These are phyloP conservation scores for Ophioninae sp. DNA, from an alignment of 2,888 invertebrate genomes.

Conservation along the genomic window DNA sequence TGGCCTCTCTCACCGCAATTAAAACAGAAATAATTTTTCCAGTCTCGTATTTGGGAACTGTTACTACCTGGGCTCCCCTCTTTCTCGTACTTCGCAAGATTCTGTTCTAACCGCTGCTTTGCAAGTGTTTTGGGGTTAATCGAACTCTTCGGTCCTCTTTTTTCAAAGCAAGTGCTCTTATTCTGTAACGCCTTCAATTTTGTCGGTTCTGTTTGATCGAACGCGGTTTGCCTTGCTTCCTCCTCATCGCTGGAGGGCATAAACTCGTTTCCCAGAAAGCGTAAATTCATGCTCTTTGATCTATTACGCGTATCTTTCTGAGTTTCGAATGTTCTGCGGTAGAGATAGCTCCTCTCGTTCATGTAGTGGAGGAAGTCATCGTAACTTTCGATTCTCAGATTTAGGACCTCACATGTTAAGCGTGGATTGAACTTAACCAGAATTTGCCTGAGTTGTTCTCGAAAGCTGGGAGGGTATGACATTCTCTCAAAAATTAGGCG, in stretches of 20 bases:
- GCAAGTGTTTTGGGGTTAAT: constrained; percentile 34
- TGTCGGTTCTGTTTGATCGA: constrained; percentile 7
- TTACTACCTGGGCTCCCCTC: neutral
- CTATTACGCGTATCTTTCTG: constrained; percentile 4
- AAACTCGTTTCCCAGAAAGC: constrained; percentile 6
- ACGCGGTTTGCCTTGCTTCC: neutral
- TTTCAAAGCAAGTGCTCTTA: neutral
- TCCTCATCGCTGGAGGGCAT: neutral
- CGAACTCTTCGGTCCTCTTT: neutral
- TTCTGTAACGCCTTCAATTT: constrained; percentile 8
- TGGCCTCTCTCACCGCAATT: constrained; percentile 41
- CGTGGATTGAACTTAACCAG: constrained; percentile 53
- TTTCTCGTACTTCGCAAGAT: constrained; percentile 33
- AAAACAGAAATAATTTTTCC: constrained; percentile 33
- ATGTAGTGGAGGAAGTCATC: constrained; percentile 45
- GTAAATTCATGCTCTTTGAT: neutral
- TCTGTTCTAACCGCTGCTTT: constrained; percentile 44
- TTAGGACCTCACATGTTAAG: constrained; percentile 44
- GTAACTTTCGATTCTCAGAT: constrained; percentile 25
- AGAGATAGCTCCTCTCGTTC: constrained; percentile 48
- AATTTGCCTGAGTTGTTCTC: constrained; percentile 51
- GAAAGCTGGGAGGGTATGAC: constrained; percentile 37
- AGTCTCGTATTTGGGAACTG: constrained; percentile 7
- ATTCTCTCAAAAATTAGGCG: constrained; percentile 57
- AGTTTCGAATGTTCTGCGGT: constrained; percentile 20